Conservation (phyloP, 2,113 vertebrate genomes). For the Eonycteris spelaea region DNA sequence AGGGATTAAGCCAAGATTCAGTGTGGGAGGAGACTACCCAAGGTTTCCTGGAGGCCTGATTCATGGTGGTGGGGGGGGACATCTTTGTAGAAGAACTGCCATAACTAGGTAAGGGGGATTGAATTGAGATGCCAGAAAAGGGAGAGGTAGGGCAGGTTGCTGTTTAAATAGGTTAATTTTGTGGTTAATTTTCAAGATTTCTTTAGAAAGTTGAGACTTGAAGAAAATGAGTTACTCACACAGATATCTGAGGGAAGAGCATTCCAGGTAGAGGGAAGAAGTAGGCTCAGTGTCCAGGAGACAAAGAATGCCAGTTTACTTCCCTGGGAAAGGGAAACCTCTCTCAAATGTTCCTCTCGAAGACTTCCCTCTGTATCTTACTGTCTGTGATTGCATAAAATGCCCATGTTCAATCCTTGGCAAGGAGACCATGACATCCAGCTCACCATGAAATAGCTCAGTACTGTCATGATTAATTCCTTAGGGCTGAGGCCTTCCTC, state of each 20-base stretch:
- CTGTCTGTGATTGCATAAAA: neutral
- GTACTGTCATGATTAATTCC: neutral
- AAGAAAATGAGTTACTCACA: neutral
- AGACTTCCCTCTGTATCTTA: neutral
- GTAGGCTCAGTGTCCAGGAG: neutral
- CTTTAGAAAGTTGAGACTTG: neutral
- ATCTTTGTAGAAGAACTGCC: neutral
- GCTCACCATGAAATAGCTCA: neutral
- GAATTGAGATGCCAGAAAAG: neutral
- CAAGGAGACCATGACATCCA: neutral
- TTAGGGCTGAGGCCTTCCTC: neutral
- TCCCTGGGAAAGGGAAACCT: neutral
- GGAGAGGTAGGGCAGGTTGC: neutral
- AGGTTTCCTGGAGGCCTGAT: neutral
- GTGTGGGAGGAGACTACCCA: neutral
- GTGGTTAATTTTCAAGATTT: slow-evolving; percentile 6
- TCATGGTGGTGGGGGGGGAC: neutral
- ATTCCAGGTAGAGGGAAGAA: neutral
- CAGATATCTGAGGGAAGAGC: neutral
- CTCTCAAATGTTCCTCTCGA: neutral
- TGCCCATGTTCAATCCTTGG: neutral
- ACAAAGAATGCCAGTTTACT: neutral
- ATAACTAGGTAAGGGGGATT: neutral
- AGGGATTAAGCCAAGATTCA: neutral
- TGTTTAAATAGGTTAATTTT: neutral